Conservation (phyloP, 2,113 vertebrate species). For the Pionites leucogaster region DNA sequence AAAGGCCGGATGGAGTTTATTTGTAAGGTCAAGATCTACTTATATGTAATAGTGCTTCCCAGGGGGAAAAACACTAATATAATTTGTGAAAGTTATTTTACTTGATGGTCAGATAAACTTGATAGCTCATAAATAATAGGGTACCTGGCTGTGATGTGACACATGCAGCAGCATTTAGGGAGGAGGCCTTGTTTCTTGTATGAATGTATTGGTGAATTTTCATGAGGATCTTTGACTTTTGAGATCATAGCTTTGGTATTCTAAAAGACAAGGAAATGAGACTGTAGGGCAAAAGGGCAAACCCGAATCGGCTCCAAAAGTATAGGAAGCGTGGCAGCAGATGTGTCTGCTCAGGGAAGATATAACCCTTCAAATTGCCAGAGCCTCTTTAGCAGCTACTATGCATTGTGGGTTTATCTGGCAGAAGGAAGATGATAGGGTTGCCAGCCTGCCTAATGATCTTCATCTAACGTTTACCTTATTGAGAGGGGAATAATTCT, state of each 20-base stretch:
- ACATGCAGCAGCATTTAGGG: background rate
- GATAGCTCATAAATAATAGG: background rate
- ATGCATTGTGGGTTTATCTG: background rate
- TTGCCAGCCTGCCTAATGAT: constrained; percentile 62
- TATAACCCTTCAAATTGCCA: background rate
- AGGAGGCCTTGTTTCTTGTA: background rate
- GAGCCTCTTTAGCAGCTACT: constrained; percentile 43
- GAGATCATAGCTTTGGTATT: background rate
- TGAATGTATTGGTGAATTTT: background rate
- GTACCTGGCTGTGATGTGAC: constrained; percentile 17
- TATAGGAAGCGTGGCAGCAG: background rate
- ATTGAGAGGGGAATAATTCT: constrained; percentile 54
- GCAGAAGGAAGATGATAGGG: constrained; percentile 36
- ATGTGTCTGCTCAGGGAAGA: background rate
- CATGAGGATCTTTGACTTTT: background rate
- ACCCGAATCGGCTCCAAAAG: background rate
- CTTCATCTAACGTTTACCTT: constrained; percentile 40
- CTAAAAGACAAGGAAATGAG: background rate
- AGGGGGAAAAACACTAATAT: constrained; percentile 19
- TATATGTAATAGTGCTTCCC: constrained; percentile 3
- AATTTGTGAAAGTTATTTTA: constrained; percentile 38
- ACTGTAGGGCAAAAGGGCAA: background rate
- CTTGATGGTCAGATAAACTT: constrained; percentile 11
- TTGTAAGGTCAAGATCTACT: constrained; percentile 28
- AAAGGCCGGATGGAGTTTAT: background rate